These are phyloP conservation scores for Tipula confusa DNA, from an alignment of 2,888 invertebrate species.

Conservation along the genomic window DNA sequence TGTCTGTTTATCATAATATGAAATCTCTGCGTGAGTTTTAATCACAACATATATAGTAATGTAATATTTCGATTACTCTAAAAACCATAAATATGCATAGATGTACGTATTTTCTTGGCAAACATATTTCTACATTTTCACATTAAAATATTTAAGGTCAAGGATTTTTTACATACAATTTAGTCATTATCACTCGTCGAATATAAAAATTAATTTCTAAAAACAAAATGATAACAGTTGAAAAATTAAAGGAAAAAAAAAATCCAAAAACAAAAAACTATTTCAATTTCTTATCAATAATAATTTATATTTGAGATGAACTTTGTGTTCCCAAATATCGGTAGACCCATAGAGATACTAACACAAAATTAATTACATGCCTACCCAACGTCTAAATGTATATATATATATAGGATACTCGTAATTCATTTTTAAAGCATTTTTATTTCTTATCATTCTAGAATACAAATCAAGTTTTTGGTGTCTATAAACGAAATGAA, in stretches of 20 bases:
- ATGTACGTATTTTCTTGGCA: background rate
- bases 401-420: background rate
- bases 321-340: background rate
- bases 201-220: background rate
- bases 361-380: background rate
- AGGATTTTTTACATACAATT: background rate
- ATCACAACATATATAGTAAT: background rate
- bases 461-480: background rate
- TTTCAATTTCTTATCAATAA: conserved; percentile 20
- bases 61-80: background rate
- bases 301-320: background rate
- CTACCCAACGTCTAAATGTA: background rate
- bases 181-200: background rate
- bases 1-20: background rate
- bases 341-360: background rate
- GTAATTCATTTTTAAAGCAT: background rate
- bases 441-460: background rate
- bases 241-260: background rate
- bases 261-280: background rate
- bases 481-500: background rate
- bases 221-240: background rate
- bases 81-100: background rate
- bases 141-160: background rate
- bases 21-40: background rate
- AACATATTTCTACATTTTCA: background rate